Base-by-base conservation (phyloP, 2,888 invertebrate species). In the Anthrax anthrax region DNA sequence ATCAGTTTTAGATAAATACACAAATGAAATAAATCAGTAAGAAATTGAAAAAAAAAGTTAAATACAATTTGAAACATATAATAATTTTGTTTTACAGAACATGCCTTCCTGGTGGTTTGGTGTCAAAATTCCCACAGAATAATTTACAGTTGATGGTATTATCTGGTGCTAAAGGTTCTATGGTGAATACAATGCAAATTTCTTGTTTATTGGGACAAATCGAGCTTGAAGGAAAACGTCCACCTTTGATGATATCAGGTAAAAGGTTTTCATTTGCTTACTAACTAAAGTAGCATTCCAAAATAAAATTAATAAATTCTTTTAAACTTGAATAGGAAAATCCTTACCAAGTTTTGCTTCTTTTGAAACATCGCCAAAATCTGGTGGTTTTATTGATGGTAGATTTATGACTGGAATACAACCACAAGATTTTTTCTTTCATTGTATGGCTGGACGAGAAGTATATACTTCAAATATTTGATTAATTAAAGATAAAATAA, bases 401-500 rank as follows among this genome's bases (percentile, higher is more conserved):
- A 78, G 98, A 12, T 99, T 98, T 63, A 81, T 97, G 80, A 96
- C 97, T 0, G 98, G 98, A n/a, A 91, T 99, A 56, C 80, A 87
- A 59, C 95, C 96, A 0, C 95, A 94, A 68, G 97, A 98, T 62
- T 95, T 95, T 65, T 98, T 95, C 71, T 97, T 96, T 70, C 97
- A 99, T 75, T 97, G 97, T 62, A 99, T 99, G 97, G 98, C 98
- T 46, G 98, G 98, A 46, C 79, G 98, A 67, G 98, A 98, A 77
- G 90, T 81, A 63, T 59, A 62, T 52, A 36, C 42, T 44, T 5
- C 34, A 12, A n/a, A 12, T 42, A 8, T 6, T 8, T 23, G 8
- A 23, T 23, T 23, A 8, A 23, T n/a, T n/a, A n/a, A n/a, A n/a
- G n/a, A n/a, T n/a, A n/a, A n/a, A n/a, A n/a, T n/a, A n/a, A n/a